Base-by-base conservation (phyloP, 1,140 invertebrate genomes). In the Zaprionus tsacasi region DNA sequence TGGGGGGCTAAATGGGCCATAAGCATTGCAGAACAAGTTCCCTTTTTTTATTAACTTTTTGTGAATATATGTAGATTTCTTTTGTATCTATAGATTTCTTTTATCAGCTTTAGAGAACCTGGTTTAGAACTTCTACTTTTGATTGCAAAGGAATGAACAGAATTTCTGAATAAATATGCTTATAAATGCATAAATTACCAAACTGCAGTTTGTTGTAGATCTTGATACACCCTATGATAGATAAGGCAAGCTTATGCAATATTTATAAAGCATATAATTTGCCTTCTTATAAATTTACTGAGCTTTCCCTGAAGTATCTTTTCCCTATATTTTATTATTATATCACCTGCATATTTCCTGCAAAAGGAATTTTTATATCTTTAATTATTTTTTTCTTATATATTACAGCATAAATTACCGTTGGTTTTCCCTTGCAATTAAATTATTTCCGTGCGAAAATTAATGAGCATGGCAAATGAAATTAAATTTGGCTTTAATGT, bases 401-500 rank as follows among this genome's bases (percentile, higher is more conserved):
- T 15, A 8, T 43, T 15, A 43, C 40, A 15, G 17, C 10, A 8
- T 48, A 15, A 48, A 48, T 48, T 48, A 21, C 3, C 15, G 5
- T 12, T 25, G 45, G 11, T 50, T 50, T 50, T n/a, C 17, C 21
- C 8, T 30, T 5, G 21, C 12, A 38, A 63, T 63, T 25, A 36
- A 52, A 63, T 52, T 8, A 48, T 50, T 50, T 50, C 17, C 45
- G 17, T 6, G 45, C 17, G 45, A 17, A 50, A 50, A 25, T 25
- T 25, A 25, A 50, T 21, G 17, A 50, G 17, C 45, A n/a, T 50
- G 15, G 3, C 45, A 21, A 50, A 63, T 63, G 56, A 40, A 25
- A 58, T 27, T 13, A 58, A 50, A 5, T 3, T 17, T 12, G 52
- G 1, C 0, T 3, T 6, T 30, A 30, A 30, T 30, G 17, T n/a